Conservation (phyloP, 2,113 vertebrate species). For the Podarcis muralis region DNA sequence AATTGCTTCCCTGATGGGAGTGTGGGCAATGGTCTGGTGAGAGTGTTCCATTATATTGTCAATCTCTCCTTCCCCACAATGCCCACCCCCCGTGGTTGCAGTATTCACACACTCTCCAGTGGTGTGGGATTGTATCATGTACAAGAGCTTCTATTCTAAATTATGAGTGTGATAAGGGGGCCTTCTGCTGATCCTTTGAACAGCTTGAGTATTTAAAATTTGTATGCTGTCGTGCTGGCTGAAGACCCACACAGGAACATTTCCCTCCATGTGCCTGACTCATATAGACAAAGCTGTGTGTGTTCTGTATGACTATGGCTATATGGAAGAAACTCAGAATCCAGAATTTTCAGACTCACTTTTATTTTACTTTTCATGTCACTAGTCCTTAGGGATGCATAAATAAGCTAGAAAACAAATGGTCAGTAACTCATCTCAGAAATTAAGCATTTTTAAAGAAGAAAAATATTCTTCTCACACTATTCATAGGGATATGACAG, state of each 20-base stretch:
- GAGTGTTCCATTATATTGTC: neutral
- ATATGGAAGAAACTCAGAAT: neutral
- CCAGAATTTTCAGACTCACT: neutral
- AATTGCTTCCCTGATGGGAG: neutral
- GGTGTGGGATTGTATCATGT: neutral
- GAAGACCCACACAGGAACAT: neutral
- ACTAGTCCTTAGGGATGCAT: neutral
- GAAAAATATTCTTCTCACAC: too few relatives aligned
- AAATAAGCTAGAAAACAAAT: neutral
- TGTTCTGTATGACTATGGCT: neutral
- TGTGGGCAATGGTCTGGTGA: neutral
- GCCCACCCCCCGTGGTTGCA: neutral
- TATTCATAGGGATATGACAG: too few relatives aligned
- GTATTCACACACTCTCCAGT: neutral
- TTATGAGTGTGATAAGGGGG: neutral
- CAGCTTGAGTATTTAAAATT: neutral
- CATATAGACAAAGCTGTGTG: neutral
- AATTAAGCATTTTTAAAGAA: neutral
- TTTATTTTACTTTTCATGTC: neutral
- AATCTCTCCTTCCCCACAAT: neutral
- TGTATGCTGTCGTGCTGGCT: neutral
- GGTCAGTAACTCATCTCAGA: neutral
- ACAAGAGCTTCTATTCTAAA: neutral
- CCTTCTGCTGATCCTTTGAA: neutral
- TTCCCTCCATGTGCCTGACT: neutral